Base-by-base conservation (phyloP, 1,140 invertebrate species). In the Lordiphosa stackelbergi region DNA sequence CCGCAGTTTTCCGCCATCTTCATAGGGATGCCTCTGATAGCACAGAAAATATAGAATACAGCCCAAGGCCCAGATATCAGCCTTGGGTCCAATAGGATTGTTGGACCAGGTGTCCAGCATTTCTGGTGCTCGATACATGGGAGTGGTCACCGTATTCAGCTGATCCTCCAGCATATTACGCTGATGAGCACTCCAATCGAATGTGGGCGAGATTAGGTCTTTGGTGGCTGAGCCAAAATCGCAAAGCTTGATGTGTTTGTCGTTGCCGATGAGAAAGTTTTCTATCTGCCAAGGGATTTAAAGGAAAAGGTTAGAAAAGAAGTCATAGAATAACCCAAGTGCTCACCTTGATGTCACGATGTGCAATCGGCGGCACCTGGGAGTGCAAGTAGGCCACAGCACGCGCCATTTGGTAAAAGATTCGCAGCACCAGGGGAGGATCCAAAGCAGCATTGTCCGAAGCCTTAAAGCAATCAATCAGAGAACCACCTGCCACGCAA, bases 71-170 rank as follows among this genome's bases (percentile, higher is more conserved):
- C 98, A 99, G 24, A 98, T 92, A 89, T 99, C 98, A 3, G 94
- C 92, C 11, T 94, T 92, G 59, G 93, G 91, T 34, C 95, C 95
- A 60, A 99, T 97, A 37, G 94, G 93, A 88, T 94, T 94, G 88
- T 99, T 99, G 84, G 94, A 96, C 94, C 99, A 99, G 0, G 97
- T 96, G 87, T 99, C 98, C 48, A 99, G 89, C 92, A 99, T 98
- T 90, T 99, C 98, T 16, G 98, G 98, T 1, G 97, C 93, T 74
- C 95, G 89, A 83, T 96, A 96, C 94, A 96, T 96, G 0, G 95
- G 95, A 1, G 95, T 96, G 24, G 95, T 96, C 69, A 93, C 92
- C 60, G 90, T 90, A 12, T 92, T 91, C 69, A 94, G 89, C 88
- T 93, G 95, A 90, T 99, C 98, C 90, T 99, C 98, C 9, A 99